Conservation (phyloP, 2,888 invertebrate genomes). For the Nudaria mundana region DNA sequence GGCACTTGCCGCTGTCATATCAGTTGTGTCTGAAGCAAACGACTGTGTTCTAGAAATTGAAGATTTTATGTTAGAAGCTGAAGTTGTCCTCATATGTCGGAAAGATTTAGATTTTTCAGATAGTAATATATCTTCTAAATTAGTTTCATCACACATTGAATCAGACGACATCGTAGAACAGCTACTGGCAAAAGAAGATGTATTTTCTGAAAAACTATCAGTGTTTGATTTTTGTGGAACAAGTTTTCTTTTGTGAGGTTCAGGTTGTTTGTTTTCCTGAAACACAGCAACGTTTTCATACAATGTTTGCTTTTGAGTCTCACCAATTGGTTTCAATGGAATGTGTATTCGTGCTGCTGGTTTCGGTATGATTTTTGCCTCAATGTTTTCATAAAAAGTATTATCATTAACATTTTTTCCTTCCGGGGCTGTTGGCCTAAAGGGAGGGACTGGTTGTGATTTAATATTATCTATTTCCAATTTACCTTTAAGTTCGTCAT, state of each 20-base stretch:
- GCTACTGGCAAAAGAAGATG: slow-evolving; percentile 49
- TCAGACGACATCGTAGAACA: slow-evolving; percentile 66
- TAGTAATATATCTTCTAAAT: slow-evolving; percentile 71
- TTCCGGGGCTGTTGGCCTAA: slow-evolving; percentile 41
- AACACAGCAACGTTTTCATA: slow-evolving; percentile 63
- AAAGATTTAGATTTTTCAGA: slow-evolving; percentile 75
- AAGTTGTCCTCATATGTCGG: slow-evolving; percentile 46
- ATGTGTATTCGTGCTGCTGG: slow-evolving; percentile 65
- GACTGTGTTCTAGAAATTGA: slow-evolving; percentile 55
- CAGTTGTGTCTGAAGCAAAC: slow-evolving; percentile 59
- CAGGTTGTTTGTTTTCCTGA: slow-evolving; percentile 45
- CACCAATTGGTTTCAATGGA: slow-evolving; percentile 46
- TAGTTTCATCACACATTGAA: slow-evolving; percentile 70
- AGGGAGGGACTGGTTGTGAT: slow-evolving; percentile 55
- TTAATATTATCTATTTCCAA: slow-evolving; percentile 23
- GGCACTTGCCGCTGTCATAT: slow-evolving; percentile 67
- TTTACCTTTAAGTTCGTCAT: slow-evolving; percentile 47
- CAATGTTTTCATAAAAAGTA: slow-evolving; percentile 66
- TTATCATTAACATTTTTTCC: slow-evolving; percentile 33
- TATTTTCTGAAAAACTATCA: slow-evolving; percentile 34
- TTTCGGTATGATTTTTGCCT: slow-evolving; percentile 48
- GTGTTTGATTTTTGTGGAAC: slow-evolving; percentile 35
- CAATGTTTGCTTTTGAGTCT: slow-evolving; percentile 43
- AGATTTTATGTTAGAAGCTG: slow-evolving; percentile 42
- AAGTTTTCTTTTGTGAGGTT: slow-evolving; percentile 53